phyloP scores from a whole-genome alignment of 37 sponge, comb jelly and placozoan species.

The Chondrilla cf. caribensis region DNA sequence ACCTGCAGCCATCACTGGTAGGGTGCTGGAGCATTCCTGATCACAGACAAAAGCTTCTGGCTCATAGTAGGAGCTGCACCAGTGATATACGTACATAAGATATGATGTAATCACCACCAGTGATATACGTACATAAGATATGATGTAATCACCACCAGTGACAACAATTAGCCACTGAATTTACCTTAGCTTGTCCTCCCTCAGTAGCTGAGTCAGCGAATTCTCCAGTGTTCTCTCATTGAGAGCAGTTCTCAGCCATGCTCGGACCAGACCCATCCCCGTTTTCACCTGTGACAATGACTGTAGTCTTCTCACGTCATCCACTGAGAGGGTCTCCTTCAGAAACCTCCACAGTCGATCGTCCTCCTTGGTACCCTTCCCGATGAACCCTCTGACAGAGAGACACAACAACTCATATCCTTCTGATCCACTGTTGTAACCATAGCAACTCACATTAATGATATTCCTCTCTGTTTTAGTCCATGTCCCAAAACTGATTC shows the following conservation, averaged over 20 bases:
- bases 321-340: not conserved
- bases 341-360: conserved; percentile 19
- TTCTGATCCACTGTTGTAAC: too few species aligned
- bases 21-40: conserved; percentile 65
- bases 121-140: not conserved
- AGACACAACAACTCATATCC: not conserved
- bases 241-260: conserved; percentile 80
- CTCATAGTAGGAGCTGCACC: conserved; percentile 59
- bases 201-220: conserved; percentile 38
- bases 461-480: conserved; percentile 20
- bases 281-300: not conserved
- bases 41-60: conserved; percentile 73
- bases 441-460: not conserved
- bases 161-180: not conserved
- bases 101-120: not conserved
- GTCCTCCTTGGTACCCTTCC: not conserved
- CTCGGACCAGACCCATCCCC: conserved; percentile 26
- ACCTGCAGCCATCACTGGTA: conserved; percentile 90
- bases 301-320: not conserved
- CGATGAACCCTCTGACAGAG: not conserved
- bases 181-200: conserved; percentile 35
- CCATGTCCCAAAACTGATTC: conserved; percentile 83
- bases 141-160: not conserved
- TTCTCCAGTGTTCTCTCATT: conserved; percentile 84
- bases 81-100: not conserved